Evolutionary conservation across 2,888 invertebrate species (phyloP), one percentile per base, ranked within the genome.

Genomic region (Portevinia maculata): DNA sequence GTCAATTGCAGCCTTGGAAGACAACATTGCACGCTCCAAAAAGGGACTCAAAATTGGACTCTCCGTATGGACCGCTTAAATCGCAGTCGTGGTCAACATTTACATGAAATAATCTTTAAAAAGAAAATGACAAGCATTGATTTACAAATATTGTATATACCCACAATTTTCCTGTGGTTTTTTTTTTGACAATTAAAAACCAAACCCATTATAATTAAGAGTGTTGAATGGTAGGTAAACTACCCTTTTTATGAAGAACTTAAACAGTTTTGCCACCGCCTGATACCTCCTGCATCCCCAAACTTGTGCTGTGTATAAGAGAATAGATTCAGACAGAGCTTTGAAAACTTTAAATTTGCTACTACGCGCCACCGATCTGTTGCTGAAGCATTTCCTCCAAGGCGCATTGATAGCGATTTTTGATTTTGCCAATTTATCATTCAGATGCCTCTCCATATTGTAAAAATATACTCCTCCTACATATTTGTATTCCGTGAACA

Each of bases 211-310:
- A 41, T 24, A 57, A 28, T 28, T 28, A 17, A 28, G 28, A 9
- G 28, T 57, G 7, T 57, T 57, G 3, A 28, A 15, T 6, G 39
- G 41, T n/a, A 28, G 28, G 21, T 57, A 28, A 28, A 48, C 24
- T 13, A 13, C 13, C 13, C 13, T 48, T 13, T 48, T 48, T 6
- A 48, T 11, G 13, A 13, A 48, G 13, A 13, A 24, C 6, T 28
- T 15, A 11, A 21, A 21, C n/a, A 46, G 21, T n/a, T 46, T 46
- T n/a, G 19, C 46, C 21, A 48, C 48, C 7, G 21, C 28, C 24
- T 48, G 24, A 48, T 28, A 13, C 24, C n/a, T 19, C 48, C n/a
- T 48, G 13, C 3, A 1, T 24, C 48, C 24, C 24, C 48, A 28
- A 24, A 48, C 24, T 28, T 48, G 41, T 15, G 41, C 41, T 15